Base-by-base conservation (phyloP, 2,888 invertebrate genomes). In the Galerucella nymphaeae region DNA sequence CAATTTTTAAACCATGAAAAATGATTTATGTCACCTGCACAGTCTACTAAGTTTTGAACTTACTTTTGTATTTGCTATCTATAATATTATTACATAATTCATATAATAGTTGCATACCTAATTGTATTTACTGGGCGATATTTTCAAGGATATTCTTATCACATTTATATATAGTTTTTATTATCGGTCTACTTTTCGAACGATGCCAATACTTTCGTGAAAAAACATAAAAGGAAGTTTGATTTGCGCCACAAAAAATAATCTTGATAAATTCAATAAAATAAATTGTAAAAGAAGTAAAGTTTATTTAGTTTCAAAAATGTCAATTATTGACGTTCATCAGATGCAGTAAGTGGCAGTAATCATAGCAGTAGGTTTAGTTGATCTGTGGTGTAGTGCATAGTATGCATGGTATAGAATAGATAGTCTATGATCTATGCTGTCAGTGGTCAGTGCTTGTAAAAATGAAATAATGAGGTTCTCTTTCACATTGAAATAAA, bases 61-160 rank as follows among this genome's bases (percentile, higher is more conserved):
- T n/a, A n/a, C n/a, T n/a, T n/a, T n/a, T n/a, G n/a, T n/a, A n/a
- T n/a, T n/a, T n/a, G n/a, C n/a, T n/a, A n/a, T n/a, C n/a, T n/a
- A n/a, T n/a, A n/a, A n/a, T n/a, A n/a, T n/a, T n/a, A n/a, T n/a
- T n/a, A n/a, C n/a, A n/a, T n/a, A n/a, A n/a, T n/a, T n/a, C n/a
- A n/a, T n/a, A n/a, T n/a, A n/a, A n/a, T n/a, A n/a, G 23, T 23
- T 23, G 23, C 23, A 23, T 23, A 23, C 23, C 23, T 23, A 38
- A 38, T 38, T 38, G 30, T 38, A 9, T 38, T 38, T 38, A 38
- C 30, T 38, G 30, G 9, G 30, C 53, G 53, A 69, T 62, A 69
- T 20, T 18, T 69, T 63, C 70, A 70, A 70, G 70, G 70, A 63
- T 64, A 45, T 57, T 42, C 42, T 64, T 70, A 70, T 70, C 70